Evolutionary conservation across 2,797 vertebrate genomes (phyloP), one percentile per base, ranked within the genome.

Genomic region (Sylvia borin): DNA sequence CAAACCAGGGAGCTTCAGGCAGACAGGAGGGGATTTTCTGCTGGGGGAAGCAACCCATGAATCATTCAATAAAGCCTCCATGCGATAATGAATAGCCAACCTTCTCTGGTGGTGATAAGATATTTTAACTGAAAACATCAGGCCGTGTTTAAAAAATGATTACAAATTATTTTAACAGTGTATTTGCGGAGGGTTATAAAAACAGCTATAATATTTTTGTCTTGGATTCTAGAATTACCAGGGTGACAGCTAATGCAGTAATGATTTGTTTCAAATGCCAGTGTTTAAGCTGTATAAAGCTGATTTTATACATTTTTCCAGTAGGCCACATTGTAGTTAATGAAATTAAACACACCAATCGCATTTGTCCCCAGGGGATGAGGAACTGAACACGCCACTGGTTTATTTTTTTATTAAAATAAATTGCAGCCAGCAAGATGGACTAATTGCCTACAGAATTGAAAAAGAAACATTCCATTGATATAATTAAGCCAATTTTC

Each of bases 331-430:
- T 98, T 98, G 98, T 98, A 98, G 98, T 99, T 99, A 99, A 99
- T 99, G 98, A 99, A 99, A 99, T 99, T 99, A 99, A 99, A 99
- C 98, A 98, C 98, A 98, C 98, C 98, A 98, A 98, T 98, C 98
- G 98, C 97, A 97, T 98, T 98, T 97, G 98, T 98, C 98, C 98
- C 98, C 98, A 85, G 97, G 98, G 98, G 98, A 98, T 95, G 97
- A 98, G 96, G 98, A 98, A 98, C 98, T 98, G 98, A 99, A 98
- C 98, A 97, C 98, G 97, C 98, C 98, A 98, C 98, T 96, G 98
- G 98, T 99, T 98, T 98, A 98, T 99, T 98, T 98, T 98, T 98
- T 98, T 98, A 98, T 99, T 98, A 99, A 99, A 99, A 99, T 98
- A 99, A 99, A 99, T 99, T 98, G 98, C 98, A 99, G 98, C 98